phyloP scores from a whole-genome alignment of 2,888 invertebrate genomes.

The Spisula solida region DNA sequence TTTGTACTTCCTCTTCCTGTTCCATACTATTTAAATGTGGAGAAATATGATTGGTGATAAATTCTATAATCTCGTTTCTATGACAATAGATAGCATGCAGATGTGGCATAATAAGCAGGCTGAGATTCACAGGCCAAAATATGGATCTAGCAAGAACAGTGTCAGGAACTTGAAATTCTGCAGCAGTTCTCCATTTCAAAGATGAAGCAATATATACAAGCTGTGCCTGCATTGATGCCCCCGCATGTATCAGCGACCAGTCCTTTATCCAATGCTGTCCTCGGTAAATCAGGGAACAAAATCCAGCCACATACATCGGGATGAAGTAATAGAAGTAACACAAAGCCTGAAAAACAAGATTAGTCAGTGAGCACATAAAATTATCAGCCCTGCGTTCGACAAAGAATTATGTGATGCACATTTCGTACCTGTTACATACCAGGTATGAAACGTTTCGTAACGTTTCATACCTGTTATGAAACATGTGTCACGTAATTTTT shows the following conservation, averaged over 20 bases:
- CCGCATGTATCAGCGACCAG: conserved; percentile 84
- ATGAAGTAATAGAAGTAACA: conserved; percentile 84
- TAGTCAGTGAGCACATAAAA: too few species aligned
- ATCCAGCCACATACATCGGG: conserved; percentile 81
- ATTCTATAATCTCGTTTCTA: conserved; percentile 50
- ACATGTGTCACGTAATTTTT: too few species aligned
- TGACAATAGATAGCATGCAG: conserved; percentile 79
- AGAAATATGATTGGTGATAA: conserved; percentile 35
- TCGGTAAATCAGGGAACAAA: conserved; percentile 79
- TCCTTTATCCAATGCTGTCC: conserved; percentile 81
- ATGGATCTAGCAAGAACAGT: conserved; percentile 62
- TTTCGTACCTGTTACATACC: too few species aligned
- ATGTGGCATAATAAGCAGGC: conserved; percentile 81
- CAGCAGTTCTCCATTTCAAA: conserved; percentile 78
- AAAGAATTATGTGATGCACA: too few species aligned
- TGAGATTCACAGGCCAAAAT: conserved; percentile 80
- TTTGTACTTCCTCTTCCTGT: conserved; percentile 27
- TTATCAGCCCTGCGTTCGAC: too few species aligned
- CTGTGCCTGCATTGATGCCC: conserved; percentile 84
- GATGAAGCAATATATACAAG: conserved; percentile 77
- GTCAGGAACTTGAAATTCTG: conserved; percentile 69
- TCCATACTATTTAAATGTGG: conserved; percentile 34
- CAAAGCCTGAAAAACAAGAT: conserved; percentile 80
- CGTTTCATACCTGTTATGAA: too few species aligned
- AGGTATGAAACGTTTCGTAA: too few species aligned